Evolutionary conservation across 1,140 invertebrate genomes (phyloP).

Genomic region (Mizuhopecten yessoensis): DNA sequence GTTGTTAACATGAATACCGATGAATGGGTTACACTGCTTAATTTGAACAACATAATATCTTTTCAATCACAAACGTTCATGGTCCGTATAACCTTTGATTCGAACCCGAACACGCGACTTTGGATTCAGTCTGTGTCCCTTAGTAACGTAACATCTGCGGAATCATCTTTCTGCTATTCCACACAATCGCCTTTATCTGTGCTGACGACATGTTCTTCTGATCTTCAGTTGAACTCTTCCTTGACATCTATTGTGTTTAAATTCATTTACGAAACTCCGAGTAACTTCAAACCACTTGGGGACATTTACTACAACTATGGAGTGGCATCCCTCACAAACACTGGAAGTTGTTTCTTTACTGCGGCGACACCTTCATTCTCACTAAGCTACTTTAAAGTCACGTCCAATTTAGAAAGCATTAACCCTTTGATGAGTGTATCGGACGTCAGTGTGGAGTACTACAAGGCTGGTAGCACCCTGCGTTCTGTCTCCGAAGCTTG

Average conservation of each 20-base stretch:
- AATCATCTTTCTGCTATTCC: not conserved
- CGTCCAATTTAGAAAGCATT: not conserved
- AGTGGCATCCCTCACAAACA: not conserved
- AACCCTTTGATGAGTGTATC: no score
- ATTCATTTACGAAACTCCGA: not conserved
- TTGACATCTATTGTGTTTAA: not conserved
- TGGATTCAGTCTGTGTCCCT: not conserved
- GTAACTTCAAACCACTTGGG: not conserved
- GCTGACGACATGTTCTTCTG: not conserved
- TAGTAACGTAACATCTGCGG: not conserved
- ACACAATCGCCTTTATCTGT: not conserved
- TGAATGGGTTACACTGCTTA: not conserved
- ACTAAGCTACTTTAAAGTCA: not conserved
- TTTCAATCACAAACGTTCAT: not conserved
- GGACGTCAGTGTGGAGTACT: no score
- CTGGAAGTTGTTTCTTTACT: no score
- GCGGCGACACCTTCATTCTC: not conserved
- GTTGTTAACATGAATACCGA: not conserved
- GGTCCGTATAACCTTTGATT: not conserved
- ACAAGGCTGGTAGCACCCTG: no score
- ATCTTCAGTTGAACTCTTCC: not conserved
- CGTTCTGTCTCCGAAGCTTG: no score
- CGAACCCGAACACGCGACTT: not conserved
- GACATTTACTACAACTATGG: not conserved
- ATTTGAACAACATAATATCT: not conserved